Percentiles rank a stretch among this genome's conserved stretches.
Evolutionary conservation across 2,113 vertebrate species (phyloP).

Genomic region (Oncorhynchus gorbuscha): DNA sequence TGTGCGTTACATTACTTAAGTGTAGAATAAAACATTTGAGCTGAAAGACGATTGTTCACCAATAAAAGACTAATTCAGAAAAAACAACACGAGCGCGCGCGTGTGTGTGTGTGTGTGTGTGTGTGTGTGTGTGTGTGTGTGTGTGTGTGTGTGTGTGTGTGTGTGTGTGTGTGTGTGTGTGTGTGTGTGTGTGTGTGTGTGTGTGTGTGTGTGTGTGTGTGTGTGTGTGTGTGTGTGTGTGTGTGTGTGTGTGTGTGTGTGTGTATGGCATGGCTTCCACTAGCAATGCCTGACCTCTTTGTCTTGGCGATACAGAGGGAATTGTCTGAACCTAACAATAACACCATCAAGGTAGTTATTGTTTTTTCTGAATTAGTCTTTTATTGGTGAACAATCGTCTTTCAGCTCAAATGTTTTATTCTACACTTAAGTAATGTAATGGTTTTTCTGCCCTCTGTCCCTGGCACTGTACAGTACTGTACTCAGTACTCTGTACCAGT

Average conservation of each 20-base stretch:
- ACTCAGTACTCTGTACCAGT: no score
- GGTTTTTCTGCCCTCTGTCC: no score
- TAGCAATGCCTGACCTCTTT: conserved; percentile 28
- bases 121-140: conserved; percentile 28
- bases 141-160: conserved; percentile 21
- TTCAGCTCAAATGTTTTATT: conserved; percentile 12
- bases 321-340: conserved; percentile 38
- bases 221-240: not conserved
- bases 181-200: conserved; percentile 28
- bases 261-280: not conserved
- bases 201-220: conserved; percentile 6
- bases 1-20: no score
- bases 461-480: no score
- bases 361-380: not conserved
- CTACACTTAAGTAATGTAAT: no score
- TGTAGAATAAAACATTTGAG: no score
- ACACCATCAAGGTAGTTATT: not conserved
- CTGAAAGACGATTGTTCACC: no score
- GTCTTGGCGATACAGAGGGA: conserved; percentile 27
- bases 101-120: conserved; percentile 24
- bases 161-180: conserved; percentile 17
- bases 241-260: conserved; percentile 7
- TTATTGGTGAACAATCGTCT: conserved; percentile 11
- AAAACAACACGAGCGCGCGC: no score
- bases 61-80: no score